Percentiles rank a stretch among this genome's conserved stretches.
Conservation (phyloP, 1,140 invertebrate genomes). For the Solenopsis invicta region DNA sequence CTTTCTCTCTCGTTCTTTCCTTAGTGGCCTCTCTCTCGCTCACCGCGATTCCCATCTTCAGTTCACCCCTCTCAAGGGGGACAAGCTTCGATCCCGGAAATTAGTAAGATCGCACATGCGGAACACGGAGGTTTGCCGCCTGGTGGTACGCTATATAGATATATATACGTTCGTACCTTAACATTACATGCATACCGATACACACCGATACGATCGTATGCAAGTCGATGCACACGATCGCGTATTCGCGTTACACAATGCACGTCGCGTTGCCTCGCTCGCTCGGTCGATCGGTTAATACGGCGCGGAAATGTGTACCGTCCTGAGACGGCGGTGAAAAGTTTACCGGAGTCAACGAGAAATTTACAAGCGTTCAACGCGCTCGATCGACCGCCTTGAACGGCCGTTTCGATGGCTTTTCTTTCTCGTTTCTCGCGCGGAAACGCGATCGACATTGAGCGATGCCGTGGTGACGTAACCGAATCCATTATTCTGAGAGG, state of each 20-base stretch:
- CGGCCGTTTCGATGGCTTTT: constrained; percentile 26
- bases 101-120: constrained; percentile 81
- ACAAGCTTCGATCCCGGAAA: constrained; percentile 79
- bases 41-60: neutral
- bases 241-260: constrained; percentile 30
- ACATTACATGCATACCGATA: constrained; percentile 34
- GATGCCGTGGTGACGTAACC: constrained; percentile 39
- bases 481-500: constrained; percentile 49
- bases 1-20: neutral
- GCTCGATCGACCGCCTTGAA: constrained; percentile 42
- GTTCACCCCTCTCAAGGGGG: constrained; percentile 20
- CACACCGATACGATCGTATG: constrained; percentile 33
- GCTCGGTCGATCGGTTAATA: constrained; percentile 43
- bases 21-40: neutral
- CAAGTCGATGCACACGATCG: constrained; percentile 14
- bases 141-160: constrained; percentile 23
- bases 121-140: constrained; percentile 71
- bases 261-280: constrained; percentile 2
- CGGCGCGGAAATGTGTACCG: constrained; percentile 25
- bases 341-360: constrained; percentile 57
- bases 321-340: constrained; percentile 36
- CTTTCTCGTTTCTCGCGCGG: constrained; percentile 40
- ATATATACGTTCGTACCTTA: neutral
- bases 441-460: constrained; percentile 46
- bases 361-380: constrained; percentile 54